These are phyloP conservation scores for Aleiodes alternator DNA, from an alignment of 2,888 invertebrate genomes.

Conservation along the genomic window DNA sequence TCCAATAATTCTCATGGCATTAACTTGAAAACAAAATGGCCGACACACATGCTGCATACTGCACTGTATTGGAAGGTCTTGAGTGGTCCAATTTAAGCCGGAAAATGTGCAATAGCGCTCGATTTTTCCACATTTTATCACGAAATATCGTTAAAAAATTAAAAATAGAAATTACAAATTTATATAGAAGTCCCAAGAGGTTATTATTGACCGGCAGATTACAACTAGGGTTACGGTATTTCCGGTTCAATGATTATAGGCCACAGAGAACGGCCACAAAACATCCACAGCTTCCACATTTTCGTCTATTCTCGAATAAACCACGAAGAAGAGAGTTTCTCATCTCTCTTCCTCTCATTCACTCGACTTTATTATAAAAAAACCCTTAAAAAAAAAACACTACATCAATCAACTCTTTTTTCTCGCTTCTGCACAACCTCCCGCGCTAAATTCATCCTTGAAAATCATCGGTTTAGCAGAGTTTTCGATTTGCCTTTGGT, in stretches of 20 bases:
- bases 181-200: conserved; percentile 44
- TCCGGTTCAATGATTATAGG: conserved; percentile 59
- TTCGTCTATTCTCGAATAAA: not conserved
- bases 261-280: conserved; percentile 44
- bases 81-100: too few relatives aligned
- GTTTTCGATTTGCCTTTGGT: conserved; percentile 1
- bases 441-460: not conserved
- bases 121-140: not conserved
- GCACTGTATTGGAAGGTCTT: too few relatives aligned
- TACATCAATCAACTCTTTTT: too few relatives aligned
- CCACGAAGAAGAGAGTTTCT: not conserved
- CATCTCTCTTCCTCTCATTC: not conserved
- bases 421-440: too few relatives aligned
- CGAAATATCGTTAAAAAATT: conserved; percentile 51
- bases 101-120: not conserved
- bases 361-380: not conserved
- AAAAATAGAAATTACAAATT: conserved; percentile 60
- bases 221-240: conserved; percentile 62
- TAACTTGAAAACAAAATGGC: too few relatives aligned
- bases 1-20: too few relatives aligned
- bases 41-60: too few relatives aligned
- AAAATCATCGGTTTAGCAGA: conserved; percentile 2
- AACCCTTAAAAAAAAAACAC: not conserved
- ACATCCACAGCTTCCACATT: conserved; percentile 12
- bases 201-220: conserved; percentile 64